Conservation (phyloP, 1,140 invertebrate species). For the Panulirus ornatus region DNA sequence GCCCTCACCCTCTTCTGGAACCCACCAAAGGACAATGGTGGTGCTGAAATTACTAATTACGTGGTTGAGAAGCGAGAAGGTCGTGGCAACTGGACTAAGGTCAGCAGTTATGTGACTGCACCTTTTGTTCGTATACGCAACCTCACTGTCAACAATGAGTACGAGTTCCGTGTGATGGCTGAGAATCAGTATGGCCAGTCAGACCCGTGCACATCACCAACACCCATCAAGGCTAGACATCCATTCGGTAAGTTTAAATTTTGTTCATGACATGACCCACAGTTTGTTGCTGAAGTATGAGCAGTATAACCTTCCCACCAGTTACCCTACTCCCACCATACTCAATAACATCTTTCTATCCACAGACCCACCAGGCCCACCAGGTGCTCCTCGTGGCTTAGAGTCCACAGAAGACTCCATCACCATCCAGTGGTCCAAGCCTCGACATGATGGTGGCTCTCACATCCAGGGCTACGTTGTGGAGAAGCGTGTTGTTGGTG, state of each 20-base stretch:
- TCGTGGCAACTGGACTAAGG: constrained; percentile 89
- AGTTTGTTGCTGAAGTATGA: too few relatives aligned
- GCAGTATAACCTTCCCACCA: neutral
- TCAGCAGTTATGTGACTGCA: constrained; percentile 90
- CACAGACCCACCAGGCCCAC: constrained; percentile 90
- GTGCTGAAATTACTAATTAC: constrained; percentile 96
- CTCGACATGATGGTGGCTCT: constrained; percentile 94
- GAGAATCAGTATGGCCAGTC: constrained; percentile 98
- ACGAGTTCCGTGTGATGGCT: constrained; percentile 98
- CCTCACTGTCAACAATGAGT: constrained; percentile 91
- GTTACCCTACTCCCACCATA: too few relatives aligned
- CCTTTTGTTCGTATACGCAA: constrained; percentile 94
- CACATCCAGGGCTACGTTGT: constrained; percentile 94
- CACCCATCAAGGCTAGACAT: constrained; percentile 95
- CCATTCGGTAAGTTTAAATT: constrained; percentile 86
- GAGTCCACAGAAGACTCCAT: constrained; percentile 96
- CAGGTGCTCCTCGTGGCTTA: constrained; percentile 90
- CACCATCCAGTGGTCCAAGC: constrained; percentile 95
- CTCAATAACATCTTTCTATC: too few relatives aligned
- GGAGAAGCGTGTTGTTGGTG: constrained; percentile 92
- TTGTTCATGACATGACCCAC: too few relatives aligned
- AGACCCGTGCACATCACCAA: constrained; percentile 91
- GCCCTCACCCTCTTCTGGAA: constrained; percentile 96
- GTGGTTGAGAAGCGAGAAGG: constrained; percentile 96
- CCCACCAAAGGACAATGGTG: constrained; percentile 96